These are phyloP conservation scores for Temnothorax longispinosus DNA, from an alignment of 1,140 invertebrate species.

Conservation along the genomic window DNA sequence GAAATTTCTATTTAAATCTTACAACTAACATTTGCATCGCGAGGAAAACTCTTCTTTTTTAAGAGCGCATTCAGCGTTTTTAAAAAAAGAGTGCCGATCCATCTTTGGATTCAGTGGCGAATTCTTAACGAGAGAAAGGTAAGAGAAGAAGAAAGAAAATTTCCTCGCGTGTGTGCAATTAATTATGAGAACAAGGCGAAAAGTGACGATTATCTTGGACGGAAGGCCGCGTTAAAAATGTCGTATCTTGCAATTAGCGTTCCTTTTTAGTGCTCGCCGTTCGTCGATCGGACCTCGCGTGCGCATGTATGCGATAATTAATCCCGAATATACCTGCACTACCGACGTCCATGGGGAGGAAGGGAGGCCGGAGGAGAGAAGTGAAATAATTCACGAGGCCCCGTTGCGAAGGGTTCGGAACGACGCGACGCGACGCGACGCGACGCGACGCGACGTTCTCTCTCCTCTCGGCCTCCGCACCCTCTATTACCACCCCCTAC, in stretches of 20 bases:
- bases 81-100: not conserved
- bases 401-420: slow-evolving; percentile 48
- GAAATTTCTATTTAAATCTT: not conserved
- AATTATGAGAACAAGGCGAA: slow-evolving; percentile 43
- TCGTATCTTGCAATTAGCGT: slow-evolving; percentile 61
- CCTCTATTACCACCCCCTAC: not conserved
- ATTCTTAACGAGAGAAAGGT: not conserved
- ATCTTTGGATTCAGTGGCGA: not conserved
- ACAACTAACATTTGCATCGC: not conserved
- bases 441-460: slow-evolving; percentile 25
- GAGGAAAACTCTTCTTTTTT: not conserved
- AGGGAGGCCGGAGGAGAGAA: not conserved
- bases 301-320: slow-evolving; percentile 61
- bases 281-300: slow-evolving; percentile 24
- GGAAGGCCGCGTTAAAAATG: slow-evolving; percentile 22
- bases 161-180: slow-evolving; percentile 32
- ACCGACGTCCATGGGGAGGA: not conserved
- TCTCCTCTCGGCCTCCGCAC: slow-evolving; percentile 14
- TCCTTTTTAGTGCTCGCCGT: slow-evolving; percentile 33
- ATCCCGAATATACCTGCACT: slow-evolving; percentile 66
- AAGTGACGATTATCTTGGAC: slow-evolving; percentile 29
- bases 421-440: slow-evolving; percentile 44
- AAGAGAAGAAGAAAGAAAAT: not conserved
- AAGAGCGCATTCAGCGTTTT: not conserved
- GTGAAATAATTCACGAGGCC: slow-evolving; percentile 63